Percentiles rank a stretch among this genome's conserved stretches.
Conservation (phyloP, 2,797 vertebrate genomes). For the Catharus ustulatus region DNA sequence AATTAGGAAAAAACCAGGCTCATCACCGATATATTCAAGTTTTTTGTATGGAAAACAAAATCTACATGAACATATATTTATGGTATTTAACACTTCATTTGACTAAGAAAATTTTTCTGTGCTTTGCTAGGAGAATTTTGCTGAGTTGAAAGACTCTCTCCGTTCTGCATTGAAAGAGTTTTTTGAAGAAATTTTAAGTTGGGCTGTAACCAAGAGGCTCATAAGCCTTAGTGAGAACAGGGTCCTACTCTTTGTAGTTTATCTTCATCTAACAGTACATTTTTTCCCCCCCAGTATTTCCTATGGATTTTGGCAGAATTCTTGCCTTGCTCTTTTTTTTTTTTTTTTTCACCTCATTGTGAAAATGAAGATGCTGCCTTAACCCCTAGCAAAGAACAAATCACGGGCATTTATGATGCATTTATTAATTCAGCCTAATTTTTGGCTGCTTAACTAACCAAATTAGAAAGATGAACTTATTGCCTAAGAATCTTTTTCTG, state of each 20-base stretch:
- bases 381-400: not conserved
- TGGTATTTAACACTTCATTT: not conserved
- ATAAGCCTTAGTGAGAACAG: not conserved
- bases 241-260: not conserved
- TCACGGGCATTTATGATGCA: not conserved
- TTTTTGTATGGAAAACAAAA: not conserved
- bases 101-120: not conserved
- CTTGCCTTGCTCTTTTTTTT: not conserved
- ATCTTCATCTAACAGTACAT: not conserved
- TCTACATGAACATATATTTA: not conserved
- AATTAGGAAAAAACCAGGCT: not conserved
- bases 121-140: not conserved
- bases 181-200: not conserved
- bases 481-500: not conserved
- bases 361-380: not conserved
- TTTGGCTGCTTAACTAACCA: not conserved
- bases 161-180: not conserved
- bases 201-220: not conserved
- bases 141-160: not conserved
- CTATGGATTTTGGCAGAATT: not conserved
- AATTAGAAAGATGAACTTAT: not conserved
- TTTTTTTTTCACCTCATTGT: not conserved
- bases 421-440: not conserved
- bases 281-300: not conserved
- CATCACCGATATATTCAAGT: not conserved